These are phyloP conservation scores for Eremobia ochroleuca DNA, from an alignment of 2,888 invertebrate genomes.

Conservation along the genomic window DNA sequence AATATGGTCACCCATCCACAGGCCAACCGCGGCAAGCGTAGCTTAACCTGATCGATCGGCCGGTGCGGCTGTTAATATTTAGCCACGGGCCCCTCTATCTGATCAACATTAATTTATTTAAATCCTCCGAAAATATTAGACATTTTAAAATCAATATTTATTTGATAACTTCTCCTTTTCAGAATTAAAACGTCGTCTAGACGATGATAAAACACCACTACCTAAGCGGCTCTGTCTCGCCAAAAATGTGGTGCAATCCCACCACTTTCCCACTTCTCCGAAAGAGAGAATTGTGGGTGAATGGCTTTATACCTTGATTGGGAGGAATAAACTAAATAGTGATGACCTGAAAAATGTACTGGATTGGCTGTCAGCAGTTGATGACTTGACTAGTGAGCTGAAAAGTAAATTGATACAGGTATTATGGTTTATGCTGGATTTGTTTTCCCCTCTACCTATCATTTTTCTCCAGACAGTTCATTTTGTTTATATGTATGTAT, in stretches of 20 bases:
- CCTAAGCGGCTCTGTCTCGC: conserved; percentile 90
- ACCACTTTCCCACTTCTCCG: conserved; percentile 86
- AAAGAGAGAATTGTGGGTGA: conserved; percentile 89
- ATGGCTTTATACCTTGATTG: conserved; percentile 84
- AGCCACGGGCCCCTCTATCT: no score
- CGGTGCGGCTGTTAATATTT: no score
- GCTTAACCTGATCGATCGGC: no score
- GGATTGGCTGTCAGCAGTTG: conserved; percentile 78
- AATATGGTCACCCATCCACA: no score
- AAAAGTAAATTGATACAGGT: conserved; percentile 85
- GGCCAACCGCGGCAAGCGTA: no score
- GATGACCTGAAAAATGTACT: conserved; percentile 80
- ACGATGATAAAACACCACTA: conserved; percentile 83
- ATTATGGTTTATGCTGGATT: no score
- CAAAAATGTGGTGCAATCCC: conserved; percentile 87
- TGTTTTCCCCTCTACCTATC: no score
- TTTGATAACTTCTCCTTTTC: conserved; percentile 61
- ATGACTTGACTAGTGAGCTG: conserved; percentile 82
- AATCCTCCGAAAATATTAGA: no score
- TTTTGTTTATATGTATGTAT: no score
- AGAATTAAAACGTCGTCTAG: conserved; percentile 88
- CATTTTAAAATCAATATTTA: no score
- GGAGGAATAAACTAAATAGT: conserved; percentile 75
- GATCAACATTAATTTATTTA: no score
- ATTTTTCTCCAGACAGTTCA: no score